These are phyloP conservation scores for Parnassius orleans DNA, from an alignment of 2,888 invertebrate genomes.

Conservation along the genomic window DNA sequence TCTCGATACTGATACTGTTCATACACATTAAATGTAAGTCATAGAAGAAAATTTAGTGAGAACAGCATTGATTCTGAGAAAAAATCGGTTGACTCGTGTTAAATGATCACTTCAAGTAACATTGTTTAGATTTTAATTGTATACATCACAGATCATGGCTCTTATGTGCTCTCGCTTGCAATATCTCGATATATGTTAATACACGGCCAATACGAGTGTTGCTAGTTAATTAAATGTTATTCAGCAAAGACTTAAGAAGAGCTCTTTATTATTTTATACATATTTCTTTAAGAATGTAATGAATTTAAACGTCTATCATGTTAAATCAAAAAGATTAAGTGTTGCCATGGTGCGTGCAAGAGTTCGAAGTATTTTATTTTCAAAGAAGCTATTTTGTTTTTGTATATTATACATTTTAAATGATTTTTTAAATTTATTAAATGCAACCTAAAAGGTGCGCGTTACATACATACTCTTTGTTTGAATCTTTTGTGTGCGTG, in stretches of 20 bases:
- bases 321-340: not conserved
- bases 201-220: not conserved
- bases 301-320: not conserved
- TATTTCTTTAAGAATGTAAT: not conserved
- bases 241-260: not conserved
- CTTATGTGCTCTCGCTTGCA: no score
- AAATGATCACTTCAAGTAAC: no score
- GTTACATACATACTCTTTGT: not conserved
- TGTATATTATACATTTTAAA: not conserved
- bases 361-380: not conserved
- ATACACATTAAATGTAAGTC: no score
- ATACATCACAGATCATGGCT: no score
- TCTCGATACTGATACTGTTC: no score
- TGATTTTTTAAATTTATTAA: slow-evolving; percentile 4
- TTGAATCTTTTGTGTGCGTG: not conserved
- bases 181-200: no score
- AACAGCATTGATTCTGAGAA: no score
- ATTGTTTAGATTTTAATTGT: no score
- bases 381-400: slow-evolving; percentile 2
- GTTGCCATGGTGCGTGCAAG: not conserved
- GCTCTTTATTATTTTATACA: not conserved
- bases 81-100: no score
- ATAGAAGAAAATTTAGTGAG: no score
- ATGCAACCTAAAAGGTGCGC: slow-evolving; percentile 8
- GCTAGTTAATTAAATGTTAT: not conserved